These are phyloP conservation scores for Proteles cristata DNA, from an alignment of 2,113 vertebrate genomes.

Conservation along the genomic window DNA sequence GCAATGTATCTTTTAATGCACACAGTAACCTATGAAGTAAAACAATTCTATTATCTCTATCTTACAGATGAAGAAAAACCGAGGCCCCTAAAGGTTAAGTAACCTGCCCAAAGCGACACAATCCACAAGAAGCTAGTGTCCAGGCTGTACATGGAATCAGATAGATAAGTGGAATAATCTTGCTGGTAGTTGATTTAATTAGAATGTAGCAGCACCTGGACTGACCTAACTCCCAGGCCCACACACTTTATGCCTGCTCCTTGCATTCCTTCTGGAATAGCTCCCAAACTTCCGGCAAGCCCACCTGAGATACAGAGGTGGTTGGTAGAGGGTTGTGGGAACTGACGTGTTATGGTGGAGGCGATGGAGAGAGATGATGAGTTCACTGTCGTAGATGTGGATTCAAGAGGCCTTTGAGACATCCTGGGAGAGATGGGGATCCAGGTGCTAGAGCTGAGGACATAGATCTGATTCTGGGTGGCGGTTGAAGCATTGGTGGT, in stretches of 20 bases:
- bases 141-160: neutral
- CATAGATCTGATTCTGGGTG: neutral
- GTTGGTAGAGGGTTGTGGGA: neutral
- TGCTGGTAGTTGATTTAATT: neutral
- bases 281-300: neutral
- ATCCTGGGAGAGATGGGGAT: neutral
- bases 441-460: neutral
- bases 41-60: neutral
- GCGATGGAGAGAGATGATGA: neutral
- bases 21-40: neutral
- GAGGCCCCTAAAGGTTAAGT: neutral
- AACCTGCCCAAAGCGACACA: neutral
- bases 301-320: neutral
- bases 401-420: neutral
- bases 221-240: neutral
- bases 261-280: neutral
- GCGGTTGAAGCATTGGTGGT: neutral
- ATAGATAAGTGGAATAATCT: neutral
- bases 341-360: neutral
- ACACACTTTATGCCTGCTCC: neutral
- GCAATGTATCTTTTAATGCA: neutral
- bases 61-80: constrained; percentile 1
- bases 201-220: neutral
- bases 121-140: neutral
- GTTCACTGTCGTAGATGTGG: neutral